Evolutionary conservation across 2,797 vertebrate genomes (phyloP).

Genomic region (Lepus oiostolus): DNA sequence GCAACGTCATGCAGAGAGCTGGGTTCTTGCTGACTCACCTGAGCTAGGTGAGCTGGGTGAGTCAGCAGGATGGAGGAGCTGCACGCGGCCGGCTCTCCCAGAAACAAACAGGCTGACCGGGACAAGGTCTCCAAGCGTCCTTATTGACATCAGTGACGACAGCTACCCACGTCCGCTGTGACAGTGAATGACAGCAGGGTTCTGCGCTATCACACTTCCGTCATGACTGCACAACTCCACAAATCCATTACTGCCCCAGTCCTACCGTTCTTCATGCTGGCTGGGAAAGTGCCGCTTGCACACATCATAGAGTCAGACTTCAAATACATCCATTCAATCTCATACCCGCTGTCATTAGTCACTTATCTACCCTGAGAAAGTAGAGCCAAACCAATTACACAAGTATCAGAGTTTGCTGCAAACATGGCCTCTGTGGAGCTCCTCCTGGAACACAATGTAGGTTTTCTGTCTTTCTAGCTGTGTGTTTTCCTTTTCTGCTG

Average conservation of each 20-base stretch:
- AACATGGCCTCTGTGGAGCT: neutral
- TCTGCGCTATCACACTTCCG: neutral
- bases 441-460: neutral
- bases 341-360: neutral
- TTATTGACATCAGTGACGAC: neutral
- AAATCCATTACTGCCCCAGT: neutral
- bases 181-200: neutral
- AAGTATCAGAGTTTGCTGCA: neutral
- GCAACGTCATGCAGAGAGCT: neutral
- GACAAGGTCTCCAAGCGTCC: neutral
- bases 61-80: neutral
- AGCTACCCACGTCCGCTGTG: neutral
- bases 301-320: neutral
- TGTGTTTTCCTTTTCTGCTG: neutral
- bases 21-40: neutral
- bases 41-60: neutral
- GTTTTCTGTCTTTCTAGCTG: neutral
- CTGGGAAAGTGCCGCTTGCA: neutral
- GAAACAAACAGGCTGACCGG: neutral
- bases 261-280: neutral
- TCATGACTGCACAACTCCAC: neutral
- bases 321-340: neutral
- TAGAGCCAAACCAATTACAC: neutral
- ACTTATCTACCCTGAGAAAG: neutral
- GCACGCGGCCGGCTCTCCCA: neutral